A percentile compares a stretch with the other conserved stretches of the same genome.
Evolutionary conservation across 35 echinoderm and acorn worm genomes (phyloP).

Genomic region (Heliocidaris tuberculata): DNA sequence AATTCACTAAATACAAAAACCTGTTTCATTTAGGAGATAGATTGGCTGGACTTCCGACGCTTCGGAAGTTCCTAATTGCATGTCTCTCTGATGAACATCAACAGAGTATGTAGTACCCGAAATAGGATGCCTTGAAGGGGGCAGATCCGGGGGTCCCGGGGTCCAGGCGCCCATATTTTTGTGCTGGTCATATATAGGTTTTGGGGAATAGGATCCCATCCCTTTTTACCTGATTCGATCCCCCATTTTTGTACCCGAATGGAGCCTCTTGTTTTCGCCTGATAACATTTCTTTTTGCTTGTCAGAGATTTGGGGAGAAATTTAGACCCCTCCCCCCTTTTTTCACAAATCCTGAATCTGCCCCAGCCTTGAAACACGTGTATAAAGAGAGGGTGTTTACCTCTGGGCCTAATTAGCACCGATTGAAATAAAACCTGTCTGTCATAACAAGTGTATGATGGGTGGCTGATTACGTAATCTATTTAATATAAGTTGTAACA

Average conservation of each 20-base stretch:
- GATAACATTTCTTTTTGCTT: no score
- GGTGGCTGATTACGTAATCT: not conserved
- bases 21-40: not conserved
- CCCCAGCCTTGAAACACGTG: not conserved
- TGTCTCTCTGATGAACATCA: not conserved
- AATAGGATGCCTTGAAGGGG: not conserved
- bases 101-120: not conserved
- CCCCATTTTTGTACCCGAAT: no score
- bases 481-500: not conserved
- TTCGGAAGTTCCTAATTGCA: constrained; percentile 16
- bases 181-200: no score
- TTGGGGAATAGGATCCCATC: no score
- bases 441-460: not conserved
- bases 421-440: not conserved
- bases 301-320: no score
- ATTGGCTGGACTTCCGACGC: not conserved
- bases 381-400: not conserved
- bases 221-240: no score
- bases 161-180: no score
- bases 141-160: no score
- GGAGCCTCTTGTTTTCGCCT: no score
- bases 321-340: no score
- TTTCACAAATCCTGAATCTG: no score
- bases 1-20: constrained; percentile 7
- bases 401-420: not conserved